Evolutionary conservation across 2,797 vertebrate species (phyloP).

Genomic region (Xenopus petersii): DNA sequence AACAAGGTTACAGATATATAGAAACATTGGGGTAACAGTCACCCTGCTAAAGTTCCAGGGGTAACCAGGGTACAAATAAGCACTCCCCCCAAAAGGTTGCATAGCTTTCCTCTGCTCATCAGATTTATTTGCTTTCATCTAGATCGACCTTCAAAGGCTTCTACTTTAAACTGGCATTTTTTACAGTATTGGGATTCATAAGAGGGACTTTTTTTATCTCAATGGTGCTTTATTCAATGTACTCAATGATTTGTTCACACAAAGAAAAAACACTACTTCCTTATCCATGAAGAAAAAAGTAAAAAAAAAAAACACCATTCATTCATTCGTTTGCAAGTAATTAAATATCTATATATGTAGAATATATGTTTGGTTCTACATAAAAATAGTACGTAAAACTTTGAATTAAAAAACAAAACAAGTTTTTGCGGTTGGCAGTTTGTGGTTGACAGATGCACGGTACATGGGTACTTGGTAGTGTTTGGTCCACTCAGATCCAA

Average conservation of each 20-base stretch:
- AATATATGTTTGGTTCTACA: conserved; percentile 6
- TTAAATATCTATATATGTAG: conserved; percentile 16
- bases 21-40: too few species aligned
- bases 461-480: background rate
- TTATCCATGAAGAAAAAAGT: conserved; percentile 6
- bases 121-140: too few species aligned
- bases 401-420: conserved; percentile 21
- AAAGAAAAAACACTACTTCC: conserved; percentile 22
- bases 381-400: conserved; percentile 31
- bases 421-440: conserved; percentile 22
- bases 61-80: too few species aligned
- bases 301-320: conserved; percentile 16
- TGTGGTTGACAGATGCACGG: background rate
- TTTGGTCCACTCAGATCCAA: conserved; percentile 32
- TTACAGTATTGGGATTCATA: too few species aligned
- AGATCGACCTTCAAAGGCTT: too few species aligned
- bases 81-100: too few species aligned
- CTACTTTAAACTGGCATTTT: too few species aligned
- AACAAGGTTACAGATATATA: too few species aligned
- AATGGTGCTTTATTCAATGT: conserved; percentile 39
- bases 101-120: too few species aligned
- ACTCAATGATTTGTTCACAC: conserved; percentile 32
- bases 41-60: too few species aligned
- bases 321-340: conserved; percentile 14
- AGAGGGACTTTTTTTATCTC: background rate